Evolutionary conservation across 2,797 vertebrate genomes (phyloP).

Genomic region (Anomalospiza imberbis): DNA sequence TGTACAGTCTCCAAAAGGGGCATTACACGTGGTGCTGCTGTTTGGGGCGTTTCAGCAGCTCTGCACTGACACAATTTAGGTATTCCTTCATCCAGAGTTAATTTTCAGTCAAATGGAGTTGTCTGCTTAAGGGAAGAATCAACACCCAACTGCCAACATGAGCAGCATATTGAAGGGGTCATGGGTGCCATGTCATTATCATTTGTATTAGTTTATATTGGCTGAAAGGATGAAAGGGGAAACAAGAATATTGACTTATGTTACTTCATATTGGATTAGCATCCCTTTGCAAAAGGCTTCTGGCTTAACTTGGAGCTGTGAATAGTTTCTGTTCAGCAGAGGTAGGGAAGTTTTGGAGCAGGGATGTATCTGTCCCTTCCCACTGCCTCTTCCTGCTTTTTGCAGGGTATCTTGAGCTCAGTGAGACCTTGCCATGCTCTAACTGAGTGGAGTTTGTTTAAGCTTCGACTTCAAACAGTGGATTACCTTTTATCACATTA

Average conservation of each 20-base stretch:
- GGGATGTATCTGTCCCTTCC: not conserved
- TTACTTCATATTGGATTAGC: not conserved
- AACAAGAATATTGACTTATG: not conserved
- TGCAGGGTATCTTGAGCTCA: fast-evolving
- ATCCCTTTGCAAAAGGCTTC: slow-evolving; percentile 22
- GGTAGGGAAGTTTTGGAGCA: not conserved
- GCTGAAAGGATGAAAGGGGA: slow-evolving; percentile 29
- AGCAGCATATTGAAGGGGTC: not conserved
- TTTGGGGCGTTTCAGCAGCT: not conserved
- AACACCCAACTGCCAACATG: not conserved
- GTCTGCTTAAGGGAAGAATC: slow-evolving; percentile 57
- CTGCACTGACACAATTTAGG: not conserved
- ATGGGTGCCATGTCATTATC: not conserved
- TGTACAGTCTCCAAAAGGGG: not conserved
- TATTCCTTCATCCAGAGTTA: slow-evolving; percentile 17
- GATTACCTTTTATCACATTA: not conserved
- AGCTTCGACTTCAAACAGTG: not conserved
- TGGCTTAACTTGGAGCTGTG: slow-evolving; percentile 18
- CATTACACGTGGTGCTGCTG: not conserved
- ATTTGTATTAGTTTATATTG: slow-evolving; percentile 29
- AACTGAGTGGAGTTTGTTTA: not conserved
- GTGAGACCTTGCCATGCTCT: fast-evolving
- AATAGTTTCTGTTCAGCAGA: not conserved
- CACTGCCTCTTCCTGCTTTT: not conserved
- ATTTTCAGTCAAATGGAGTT: slow-evolving; percentile 46